Percentiles rank a stretch among this genome's conserved stretches.
Evolutionary conservation across 2,888 invertebrate genomes (phyloP).

Genomic region (Athalia rosae): DNA sequence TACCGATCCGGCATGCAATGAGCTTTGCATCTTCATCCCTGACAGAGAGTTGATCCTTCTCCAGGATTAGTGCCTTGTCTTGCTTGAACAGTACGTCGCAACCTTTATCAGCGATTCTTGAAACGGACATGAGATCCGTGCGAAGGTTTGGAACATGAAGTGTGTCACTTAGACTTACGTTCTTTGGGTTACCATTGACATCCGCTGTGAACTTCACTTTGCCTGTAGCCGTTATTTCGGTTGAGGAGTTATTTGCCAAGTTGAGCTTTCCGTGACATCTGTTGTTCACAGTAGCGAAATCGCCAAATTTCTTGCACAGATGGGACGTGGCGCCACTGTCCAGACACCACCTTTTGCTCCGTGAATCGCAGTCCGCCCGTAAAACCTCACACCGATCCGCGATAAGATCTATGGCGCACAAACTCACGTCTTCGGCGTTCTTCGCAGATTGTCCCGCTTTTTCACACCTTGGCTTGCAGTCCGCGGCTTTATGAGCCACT

Average conservation of each 20-base stretch:
- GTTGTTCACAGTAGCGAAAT: too few relatives aligned
- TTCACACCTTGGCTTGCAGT: background rate
- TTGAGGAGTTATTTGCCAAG: too few relatives aligned
- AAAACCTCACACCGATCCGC: constrained; percentile 2
- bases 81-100: constrained; percentile 38
- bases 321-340: background rate
- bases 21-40: background rate
- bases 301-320: background rate
- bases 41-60: too few relatives aligned
- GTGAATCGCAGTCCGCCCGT: background rate
- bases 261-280: too few relatives aligned
- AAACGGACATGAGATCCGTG: constrained; percentile 34
- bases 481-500: background rate
- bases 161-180: too few relatives aligned
- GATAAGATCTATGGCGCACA: too few relatives aligned
- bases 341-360: background rate
- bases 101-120: constrained; percentile 46
- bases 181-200: too few relatives aligned
- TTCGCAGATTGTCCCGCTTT: background rate
- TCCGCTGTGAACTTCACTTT: too few relatives aligned
- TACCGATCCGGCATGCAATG: too few relatives aligned
- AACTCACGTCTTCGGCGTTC: too few relatives aligned
- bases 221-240: too few relatives aligned
- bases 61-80: constrained; percentile 37
- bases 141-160: background rate